Evolutionary conservation across 2,113 vertebrate species (phyloP).

Genomic region (Nycticryphes semicollaris): DNA sequence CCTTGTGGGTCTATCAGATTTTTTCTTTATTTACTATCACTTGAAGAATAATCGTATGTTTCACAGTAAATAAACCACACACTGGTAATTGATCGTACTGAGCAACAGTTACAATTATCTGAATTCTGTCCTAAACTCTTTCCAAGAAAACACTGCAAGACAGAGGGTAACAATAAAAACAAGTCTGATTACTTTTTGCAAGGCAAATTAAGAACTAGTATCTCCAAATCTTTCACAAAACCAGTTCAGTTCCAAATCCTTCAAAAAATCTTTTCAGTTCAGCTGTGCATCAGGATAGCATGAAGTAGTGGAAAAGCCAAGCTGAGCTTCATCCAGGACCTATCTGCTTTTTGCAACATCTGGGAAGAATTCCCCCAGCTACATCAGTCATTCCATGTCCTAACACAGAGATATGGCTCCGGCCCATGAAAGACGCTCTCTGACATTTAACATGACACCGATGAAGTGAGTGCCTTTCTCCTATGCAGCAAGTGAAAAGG

Average conservation of each 20-base stretch:
- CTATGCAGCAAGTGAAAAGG: not conserved
- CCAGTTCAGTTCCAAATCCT: not conserved
- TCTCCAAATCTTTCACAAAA: not conserved
- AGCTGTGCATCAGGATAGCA: not conserved
- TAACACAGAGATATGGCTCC: not conserved
- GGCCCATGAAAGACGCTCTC: not conserved
- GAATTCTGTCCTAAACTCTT: not conserved
- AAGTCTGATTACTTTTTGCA: not conserved
- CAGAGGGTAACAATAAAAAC: not conserved
- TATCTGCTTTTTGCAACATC: not conserved
- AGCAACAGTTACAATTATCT: not conserved
- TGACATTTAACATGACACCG: not conserved
- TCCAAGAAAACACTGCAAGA: not conserved
- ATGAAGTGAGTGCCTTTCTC: not conserved
- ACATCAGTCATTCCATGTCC: not conserved
- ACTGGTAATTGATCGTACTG: not conserved
- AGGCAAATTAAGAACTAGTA: not conserved
- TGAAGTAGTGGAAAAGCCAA: constrained; percentile 12
- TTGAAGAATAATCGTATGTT: not conserved
- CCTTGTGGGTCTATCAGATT: not conserved
- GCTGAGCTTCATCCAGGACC: not conserved
- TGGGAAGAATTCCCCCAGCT: constrained; percentile 15
- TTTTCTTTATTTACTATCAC: not conserved
- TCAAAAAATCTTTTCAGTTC: not conserved
- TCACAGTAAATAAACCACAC: not conserved